A percentile compares a stretch with the other conserved stretches of the same genome.
Conservation (phyloP, 2,888 invertebrate genomes). For the Alsophila aescularia region DNA sequence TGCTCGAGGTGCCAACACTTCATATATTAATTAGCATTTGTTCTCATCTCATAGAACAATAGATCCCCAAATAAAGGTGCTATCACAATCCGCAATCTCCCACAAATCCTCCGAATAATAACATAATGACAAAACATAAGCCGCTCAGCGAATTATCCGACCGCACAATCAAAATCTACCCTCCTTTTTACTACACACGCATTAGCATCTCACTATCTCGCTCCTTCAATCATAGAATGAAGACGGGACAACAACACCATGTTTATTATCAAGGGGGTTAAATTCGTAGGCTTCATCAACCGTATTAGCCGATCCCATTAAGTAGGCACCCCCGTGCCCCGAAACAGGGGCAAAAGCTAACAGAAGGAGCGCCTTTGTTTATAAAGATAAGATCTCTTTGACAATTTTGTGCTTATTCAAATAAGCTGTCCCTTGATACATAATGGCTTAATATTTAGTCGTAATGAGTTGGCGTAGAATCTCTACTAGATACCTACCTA, state of each 20-base stretch:
- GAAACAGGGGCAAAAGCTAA: constrained; percentile 73
- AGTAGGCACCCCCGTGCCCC: constrained; percentile 63
- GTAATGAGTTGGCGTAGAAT: constrained; percentile 43
- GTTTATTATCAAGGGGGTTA: constrained; percentile 76
- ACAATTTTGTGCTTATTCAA: constrained; percentile 84
- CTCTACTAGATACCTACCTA: too few species aligned
- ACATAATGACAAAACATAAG: constrained; percentile 59
- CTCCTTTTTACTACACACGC: constrained; percentile 29
- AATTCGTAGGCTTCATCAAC: constrained; percentile 76
- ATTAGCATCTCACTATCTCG: constrained; percentile 35
- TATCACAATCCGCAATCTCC: constrained; percentile 34
- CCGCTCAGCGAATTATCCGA: constrained; percentile 61
- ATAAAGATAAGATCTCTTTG: constrained; percentile 84
- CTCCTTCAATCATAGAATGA: constrained; percentile 31
- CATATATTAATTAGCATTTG: too few species aligned
- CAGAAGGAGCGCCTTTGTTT: constrained; percentile 81
- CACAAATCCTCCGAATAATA: constrained; percentile 35
- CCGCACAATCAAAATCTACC: constrained; percentile 59
- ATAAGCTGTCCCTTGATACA: constrained; percentile 76
- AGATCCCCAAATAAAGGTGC: constrained; percentile 14
- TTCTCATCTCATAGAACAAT: constrained; percentile 7
- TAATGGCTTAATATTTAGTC: constrained; percentile 73
- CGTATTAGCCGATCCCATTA: constrained; percentile 81
- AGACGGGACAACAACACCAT: constrained; percentile 48
- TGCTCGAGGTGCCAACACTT: too few species aligned